Percentiles rank a stretch among this genome's conserved stretches.
Evolutionary conservation across 1,140 invertebrate species (phyloP).

Genomic region (Danaus plexippus): DNA sequence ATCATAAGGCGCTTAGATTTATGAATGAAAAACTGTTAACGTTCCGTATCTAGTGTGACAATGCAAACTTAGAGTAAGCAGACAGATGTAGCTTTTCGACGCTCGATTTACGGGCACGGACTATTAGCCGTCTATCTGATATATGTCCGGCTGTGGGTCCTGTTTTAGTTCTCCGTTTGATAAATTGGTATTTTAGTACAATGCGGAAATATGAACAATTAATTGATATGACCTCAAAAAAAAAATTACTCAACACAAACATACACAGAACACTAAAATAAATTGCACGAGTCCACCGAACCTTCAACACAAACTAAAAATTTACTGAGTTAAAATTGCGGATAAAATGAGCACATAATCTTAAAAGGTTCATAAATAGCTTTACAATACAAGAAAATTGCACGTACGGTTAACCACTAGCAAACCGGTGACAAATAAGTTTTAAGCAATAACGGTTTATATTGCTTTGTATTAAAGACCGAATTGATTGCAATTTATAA

Average conservation of each 20-base stretch:
- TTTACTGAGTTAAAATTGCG: too few relatives aligned
- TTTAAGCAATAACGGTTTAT: conserved; percentile 8
- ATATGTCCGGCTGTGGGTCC: conserved; percentile 48
- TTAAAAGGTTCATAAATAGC: conserved; percentile 13
- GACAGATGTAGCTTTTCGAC: conserved; percentile 56
- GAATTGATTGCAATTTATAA: conserved; percentile 1
- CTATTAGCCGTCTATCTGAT: conserved; percentile 65
- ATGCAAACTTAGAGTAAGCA: conserved; percentile 11
- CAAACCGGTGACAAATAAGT: not conserved
- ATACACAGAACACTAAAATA: too few relatives aligned
- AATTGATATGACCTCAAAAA: too few relatives aligned
- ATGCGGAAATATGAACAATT: too few relatives aligned
- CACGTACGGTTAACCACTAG: conserved; percentile 8
- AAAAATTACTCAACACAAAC: too few relatives aligned
- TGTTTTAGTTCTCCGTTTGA: conserved; percentile 35
- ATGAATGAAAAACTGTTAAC: too few relatives aligned
- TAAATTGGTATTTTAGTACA: too few relatives aligned
- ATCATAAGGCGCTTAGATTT: too few relatives aligned
- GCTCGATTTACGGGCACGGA: conserved; percentile 63
- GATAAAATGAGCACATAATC: conserved; percentile 1
- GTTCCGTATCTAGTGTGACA: too few relatives aligned
- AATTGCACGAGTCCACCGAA: too few relatives aligned
- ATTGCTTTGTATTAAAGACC: conserved; percentile 6
- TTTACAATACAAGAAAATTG: conserved; percentile 17
- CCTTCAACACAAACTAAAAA: too few relatives aligned